Conservation (phyloP, 2,797 vertebrate genomes). For the Chiloscyllium punctatum region DNA sequence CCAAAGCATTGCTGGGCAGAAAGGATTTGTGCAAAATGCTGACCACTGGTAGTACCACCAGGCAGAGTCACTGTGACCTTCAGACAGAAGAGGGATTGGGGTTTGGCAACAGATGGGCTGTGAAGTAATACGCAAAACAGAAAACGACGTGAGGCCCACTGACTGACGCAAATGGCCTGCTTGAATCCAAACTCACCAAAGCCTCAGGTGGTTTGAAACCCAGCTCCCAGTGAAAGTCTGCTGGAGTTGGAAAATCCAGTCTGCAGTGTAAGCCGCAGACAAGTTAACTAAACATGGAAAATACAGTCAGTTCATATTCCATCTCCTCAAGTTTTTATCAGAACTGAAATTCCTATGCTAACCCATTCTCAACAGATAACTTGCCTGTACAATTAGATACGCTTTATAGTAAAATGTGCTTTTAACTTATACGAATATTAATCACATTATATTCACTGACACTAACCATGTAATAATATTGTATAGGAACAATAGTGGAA, state of each 20-base stretch:
- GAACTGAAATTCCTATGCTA: background rate
- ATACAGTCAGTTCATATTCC: background rate
- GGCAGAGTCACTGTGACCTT: background rate
- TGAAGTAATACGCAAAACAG: slow-evolving; percentile 22
- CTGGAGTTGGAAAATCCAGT: background rate
- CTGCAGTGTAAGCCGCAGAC: background rate
- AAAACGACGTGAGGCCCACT: slow-evolving; percentile 20
- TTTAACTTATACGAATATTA: background rate
- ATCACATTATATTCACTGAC: background rate
- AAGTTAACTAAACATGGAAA: slow-evolving; percentile 20
- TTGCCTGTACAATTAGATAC: background rate
- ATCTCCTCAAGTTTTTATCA: background rate
- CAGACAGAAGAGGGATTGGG: background rate
- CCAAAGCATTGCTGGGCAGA: background rate
- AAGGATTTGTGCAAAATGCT: background rate
- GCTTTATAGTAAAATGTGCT: background rate
- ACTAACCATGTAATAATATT: background rate
- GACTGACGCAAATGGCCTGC: background rate
- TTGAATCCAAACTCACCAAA: slow-evolving; percentile 17
- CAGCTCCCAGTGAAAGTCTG: background rate
- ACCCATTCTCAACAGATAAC: background rate
- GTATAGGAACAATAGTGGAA: background rate
- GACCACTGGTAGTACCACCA: too few species aligned
- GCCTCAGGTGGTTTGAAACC: slow-evolving; percentile 29
- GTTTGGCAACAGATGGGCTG: slow-evolving; percentile 4